A percentile compares a stretch with the other conserved stretches of the same genome.
These are phyloP conservation scores for Orchesellides sinensis DNA, from an alignment of 2,888 invertebrate species.

Conservation along the genomic window DNA sequence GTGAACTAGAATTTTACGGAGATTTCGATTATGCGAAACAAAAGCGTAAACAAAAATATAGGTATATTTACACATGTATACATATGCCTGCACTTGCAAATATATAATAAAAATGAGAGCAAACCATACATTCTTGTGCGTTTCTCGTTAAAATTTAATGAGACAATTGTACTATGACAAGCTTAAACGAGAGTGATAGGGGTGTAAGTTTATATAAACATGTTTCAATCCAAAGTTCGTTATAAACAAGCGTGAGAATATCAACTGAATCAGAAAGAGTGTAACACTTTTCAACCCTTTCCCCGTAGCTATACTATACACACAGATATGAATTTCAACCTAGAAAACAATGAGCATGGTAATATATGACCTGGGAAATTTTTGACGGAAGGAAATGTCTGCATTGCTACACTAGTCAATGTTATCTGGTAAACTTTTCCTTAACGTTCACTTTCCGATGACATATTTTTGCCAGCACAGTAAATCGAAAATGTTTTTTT, in stretches of 20 bases:
- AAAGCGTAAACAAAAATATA: too few species aligned
- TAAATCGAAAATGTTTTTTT: too few species aligned
- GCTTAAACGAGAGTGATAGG: conserved; percentile 1
- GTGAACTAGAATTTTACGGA: neutral
- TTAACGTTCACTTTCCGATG: conserved; percentile 32
- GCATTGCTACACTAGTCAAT: neutral
- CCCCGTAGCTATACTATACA: neutral
- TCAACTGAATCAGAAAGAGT: neutral
- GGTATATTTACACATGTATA: too few species aligned
- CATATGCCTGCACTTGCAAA: too few species aligned
- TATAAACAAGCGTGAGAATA: neutral
- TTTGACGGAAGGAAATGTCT: conserved; percentile 22
- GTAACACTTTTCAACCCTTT: conserved; percentile 14
- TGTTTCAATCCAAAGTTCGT: neutral
- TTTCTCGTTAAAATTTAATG: neutral
- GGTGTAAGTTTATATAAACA: too few species aligned
- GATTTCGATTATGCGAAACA: neutral
- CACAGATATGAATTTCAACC: neutral
- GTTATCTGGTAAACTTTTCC: conserved; percentile 5
- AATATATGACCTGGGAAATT: neutral
- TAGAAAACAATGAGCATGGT: neutral
- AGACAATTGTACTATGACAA: neutral
- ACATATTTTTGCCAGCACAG: neutral
- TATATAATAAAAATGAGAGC: too few species aligned
- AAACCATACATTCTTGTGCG: too few species aligned